These are phyloP conservation scores for Silurus meridionalis DNA, from an alignment of 2,113 vertebrate species.

Conservation along the genomic window DNA sequence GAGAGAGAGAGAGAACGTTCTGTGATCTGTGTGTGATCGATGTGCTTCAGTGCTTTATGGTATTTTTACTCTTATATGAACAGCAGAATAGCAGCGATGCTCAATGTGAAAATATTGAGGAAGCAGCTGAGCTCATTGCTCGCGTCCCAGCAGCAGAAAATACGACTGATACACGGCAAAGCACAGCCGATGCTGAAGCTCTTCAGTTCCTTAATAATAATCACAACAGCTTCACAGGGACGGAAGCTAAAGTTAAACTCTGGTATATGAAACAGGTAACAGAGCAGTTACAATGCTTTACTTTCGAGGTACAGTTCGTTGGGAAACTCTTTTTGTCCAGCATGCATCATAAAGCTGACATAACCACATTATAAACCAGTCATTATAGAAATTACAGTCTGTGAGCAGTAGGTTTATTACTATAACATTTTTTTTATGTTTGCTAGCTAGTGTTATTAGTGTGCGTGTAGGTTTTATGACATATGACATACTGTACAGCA, in stretches of 20 bases:
- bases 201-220: not conserved
- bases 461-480: not conserved
- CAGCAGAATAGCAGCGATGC: conserved; percentile 46
- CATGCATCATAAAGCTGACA: conserved; percentile 4
- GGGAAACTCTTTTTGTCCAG: not conserved
- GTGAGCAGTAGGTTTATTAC: not conserved
- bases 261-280: conserved; percentile 35
- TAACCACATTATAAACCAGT: not conserved
- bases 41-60: not conserved
- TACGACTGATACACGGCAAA: not conserved
- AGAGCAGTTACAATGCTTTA: conserved; percentile 26
- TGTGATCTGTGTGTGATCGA: not conserved
- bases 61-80: conserved; percentile 12
- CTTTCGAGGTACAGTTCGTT: conserved; percentile 10
- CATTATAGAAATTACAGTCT: not conserved
- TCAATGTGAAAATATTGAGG: not conserved
- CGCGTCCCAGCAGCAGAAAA: conserved; percentile 6
- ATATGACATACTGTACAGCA: not conserved
- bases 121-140: conserved; percentile 24
- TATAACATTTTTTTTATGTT: not conserved
- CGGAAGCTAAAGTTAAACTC: conserved; percentile 52
- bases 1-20: not conserved
- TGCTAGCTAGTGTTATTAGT: not conserved
- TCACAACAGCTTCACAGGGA: conserved; percentile 49
- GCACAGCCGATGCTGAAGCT: conserved; percentile 19